phyloP scores from a whole-genome alignment of 2,888 invertebrate species.

The Silvanus unidentatus region DNA sequence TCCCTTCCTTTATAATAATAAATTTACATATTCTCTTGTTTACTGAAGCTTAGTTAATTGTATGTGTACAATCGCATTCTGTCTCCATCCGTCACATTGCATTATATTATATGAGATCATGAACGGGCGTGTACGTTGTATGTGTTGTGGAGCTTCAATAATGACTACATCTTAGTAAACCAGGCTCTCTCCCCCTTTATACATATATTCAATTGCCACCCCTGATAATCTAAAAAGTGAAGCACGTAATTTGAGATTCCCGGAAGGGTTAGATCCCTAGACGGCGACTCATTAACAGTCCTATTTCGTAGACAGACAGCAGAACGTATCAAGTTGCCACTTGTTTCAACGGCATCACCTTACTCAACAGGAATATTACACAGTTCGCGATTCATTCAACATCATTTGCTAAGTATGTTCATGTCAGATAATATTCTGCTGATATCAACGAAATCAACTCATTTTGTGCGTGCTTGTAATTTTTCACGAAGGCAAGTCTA shows the following conservation, averaged over 20 bases:
- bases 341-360: conserved; percentile 7
- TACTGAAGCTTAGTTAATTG: conserved; percentile 22
- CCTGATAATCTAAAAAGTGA: conserved; percentile 36
- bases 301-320: conserved; percentile 11
- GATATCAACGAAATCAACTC: too few species aligned
- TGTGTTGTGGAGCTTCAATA: too few species aligned
- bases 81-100: conserved; percentile 19
- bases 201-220: conserved; percentile 31
- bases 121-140: too few species aligned
- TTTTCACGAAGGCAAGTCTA: too few species aligned
- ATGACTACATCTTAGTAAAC: too few species aligned
- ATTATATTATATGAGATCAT: conserved; percentile 21
- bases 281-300: conserved; percentile 27
- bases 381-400: too few species aligned
- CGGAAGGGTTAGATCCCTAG: conserved; percentile 28
- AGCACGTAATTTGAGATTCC: conserved; percentile 34
- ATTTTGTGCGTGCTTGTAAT: too few species aligned
- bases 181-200: conserved; percentile 5
- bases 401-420: too few species aligned
- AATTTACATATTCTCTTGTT: conserved; percentile 25
- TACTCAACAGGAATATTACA: too few species aligned
- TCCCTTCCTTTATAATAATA: conserved; percentile 16
- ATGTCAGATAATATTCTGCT: too few species aligned
- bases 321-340: conserved; percentile 18
- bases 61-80: conserved; percentile 12